These are phyloP conservation scores for Atherinomorus stipes DNA, from an alignment of 2,113 vertebrate genomes.

Conservation along the genomic window DNA sequence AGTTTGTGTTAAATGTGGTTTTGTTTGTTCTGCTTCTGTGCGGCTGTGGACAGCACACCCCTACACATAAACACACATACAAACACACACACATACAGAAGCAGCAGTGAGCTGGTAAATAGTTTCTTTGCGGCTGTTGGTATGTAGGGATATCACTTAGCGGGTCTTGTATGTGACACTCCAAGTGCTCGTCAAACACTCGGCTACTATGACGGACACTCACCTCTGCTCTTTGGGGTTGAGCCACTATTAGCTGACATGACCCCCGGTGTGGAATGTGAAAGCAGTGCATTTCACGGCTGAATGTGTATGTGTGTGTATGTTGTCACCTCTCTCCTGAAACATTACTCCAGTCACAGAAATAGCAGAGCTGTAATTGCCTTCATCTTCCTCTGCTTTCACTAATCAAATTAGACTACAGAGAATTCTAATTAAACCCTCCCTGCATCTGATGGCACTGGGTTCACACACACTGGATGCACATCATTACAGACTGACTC, in stretches of 20 bases:
- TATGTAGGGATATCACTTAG: slow-evolving; percentile 38
- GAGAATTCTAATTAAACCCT: slow-evolving; percentile 78
- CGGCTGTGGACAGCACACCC: slow-evolving; percentile 11
- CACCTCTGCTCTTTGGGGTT: slow-evolving; percentile 59
- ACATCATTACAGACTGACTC: slow-evolving; percentile 37
- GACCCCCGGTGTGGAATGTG: slow-evolving; percentile 43
- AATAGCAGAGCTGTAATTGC: slow-evolving; percentile 75
- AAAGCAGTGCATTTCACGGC: slow-evolving; percentile 21
- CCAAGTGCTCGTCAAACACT: slow-evolving; percentile 53
- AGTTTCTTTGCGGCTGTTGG: slow-evolving; percentile 31
- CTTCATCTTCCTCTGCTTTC: slow-evolving; percentile 70
- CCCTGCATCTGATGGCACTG: slow-evolving; percentile 61
- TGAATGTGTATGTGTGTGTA: slow-evolving; percentile 24
- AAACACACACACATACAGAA: slow-evolving; percentile 15
- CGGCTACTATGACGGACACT: slow-evolving; percentile 43
- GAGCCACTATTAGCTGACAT: slow-evolving; percentile 47
- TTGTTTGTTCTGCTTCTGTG: slow-evolving; percentile 60
- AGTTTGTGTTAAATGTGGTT: slow-evolving; percentile 53
- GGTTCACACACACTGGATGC: slow-evolving; percentile 30
- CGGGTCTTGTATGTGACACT: slow-evolving; percentile 43
- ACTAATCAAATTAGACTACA: slow-evolving; percentile 78
- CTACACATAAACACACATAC: not conserved
- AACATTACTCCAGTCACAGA: slow-evolving; percentile 72
- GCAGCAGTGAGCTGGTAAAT: slow-evolving; percentile 33
- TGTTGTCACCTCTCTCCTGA: slow-evolving; percentile 65